These are phyloP conservation scores for Globodera rostochiensis DNA, from an alignment of 1,140 invertebrate species.

Conservation along the genomic window DNA sequence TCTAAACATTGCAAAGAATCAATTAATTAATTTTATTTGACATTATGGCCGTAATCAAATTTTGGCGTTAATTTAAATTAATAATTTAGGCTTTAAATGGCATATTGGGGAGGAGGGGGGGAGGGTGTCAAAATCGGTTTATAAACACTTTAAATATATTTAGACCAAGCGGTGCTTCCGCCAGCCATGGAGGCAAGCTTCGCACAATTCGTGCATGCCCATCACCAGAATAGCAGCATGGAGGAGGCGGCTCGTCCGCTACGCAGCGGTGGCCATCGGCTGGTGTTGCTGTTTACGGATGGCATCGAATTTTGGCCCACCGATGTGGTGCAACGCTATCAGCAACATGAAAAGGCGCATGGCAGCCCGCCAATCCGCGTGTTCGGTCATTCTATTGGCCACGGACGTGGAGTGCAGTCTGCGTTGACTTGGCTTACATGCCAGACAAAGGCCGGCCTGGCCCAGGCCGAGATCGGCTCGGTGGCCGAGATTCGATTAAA, in stretches of 20 bases:
- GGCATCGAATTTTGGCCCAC: constrained; percentile 64
- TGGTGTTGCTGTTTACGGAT: constrained; percentile 63
- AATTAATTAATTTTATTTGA: no score
- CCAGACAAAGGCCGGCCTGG: constrained; percentile 40
- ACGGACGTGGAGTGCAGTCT: constrained; percentile 55
- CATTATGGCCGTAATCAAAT: no score
- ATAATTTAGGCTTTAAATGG: no score
- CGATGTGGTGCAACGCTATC: constrained; percentile 39
- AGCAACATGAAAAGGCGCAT: background rate
- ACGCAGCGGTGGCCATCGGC: constrained; percentile 55
- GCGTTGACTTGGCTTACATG: constrained; percentile 54
- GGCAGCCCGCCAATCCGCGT: constrained; percentile 48
- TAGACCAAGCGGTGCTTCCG: constrained; percentile 58
- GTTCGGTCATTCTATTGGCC: constrained; percentile 63
- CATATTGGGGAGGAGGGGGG: no score
- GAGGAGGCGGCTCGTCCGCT: constrained; percentile 5
- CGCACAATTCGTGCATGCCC: constrained; percentile 40
- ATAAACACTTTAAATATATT: no score
- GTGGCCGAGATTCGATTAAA: constrained; percentile 59
- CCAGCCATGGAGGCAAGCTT: constrained; percentile 60
- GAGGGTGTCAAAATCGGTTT: no score
- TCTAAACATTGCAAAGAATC: no score
- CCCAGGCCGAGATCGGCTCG: constrained; percentile 49
- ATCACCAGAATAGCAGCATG: background rate
- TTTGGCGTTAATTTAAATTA: no score